Conservation (phyloP, 2,888 invertebrate species). For the Nomada lathburiana region DNA sequence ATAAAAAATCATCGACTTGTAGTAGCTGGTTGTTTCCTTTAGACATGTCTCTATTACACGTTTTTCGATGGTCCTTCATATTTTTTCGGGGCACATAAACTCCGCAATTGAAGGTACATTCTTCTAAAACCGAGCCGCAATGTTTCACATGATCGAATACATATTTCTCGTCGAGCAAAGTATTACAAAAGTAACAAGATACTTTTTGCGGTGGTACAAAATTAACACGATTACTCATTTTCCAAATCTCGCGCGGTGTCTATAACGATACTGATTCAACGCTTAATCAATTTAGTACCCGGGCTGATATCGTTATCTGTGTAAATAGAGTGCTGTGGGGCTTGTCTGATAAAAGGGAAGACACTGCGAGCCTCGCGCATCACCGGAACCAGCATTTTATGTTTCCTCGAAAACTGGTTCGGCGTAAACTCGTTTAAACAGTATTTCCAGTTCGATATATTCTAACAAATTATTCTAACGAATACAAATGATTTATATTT, state of each 20-base stretch:
- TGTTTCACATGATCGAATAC: conserved; percentile 87
- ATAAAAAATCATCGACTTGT: conserved; percentile 74
- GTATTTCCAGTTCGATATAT: not conserved
- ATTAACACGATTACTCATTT: conserved; percentile 70
- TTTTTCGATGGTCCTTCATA: conserved; percentile 86
- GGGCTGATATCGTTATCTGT: conserved; percentile 64
- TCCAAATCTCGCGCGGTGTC: conserved; percentile 11
- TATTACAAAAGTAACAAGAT: conserved; percentile 80
- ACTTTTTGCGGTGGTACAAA: conserved; percentile 65
- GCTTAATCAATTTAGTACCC: conserved; percentile 32
- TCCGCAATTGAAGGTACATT: conserved; percentile 89
- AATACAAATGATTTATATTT: conserved; percentile 75
- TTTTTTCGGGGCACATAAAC: conserved; percentile 89
- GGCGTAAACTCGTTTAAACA: not conserved
- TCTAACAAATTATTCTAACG: too few relatives aligned
- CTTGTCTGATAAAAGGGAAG: conserved; percentile 50
- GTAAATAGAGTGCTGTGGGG: conserved; percentile 44
- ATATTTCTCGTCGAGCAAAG: conserved; percentile 73
- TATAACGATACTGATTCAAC: conserved; percentile 45
- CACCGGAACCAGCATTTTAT: not conserved
- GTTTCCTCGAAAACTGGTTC: not conserved
- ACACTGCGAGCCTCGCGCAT: not conserved
- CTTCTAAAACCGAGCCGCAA: conserved; percentile 90
- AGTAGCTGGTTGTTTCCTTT: conserved; percentile 26
- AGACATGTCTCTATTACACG: conserved; percentile 71